These are phyloP conservation scores for Rattus rattus DNA, from an alignment of 2,113 vertebrate species.

Conservation along the genomic window DNA sequence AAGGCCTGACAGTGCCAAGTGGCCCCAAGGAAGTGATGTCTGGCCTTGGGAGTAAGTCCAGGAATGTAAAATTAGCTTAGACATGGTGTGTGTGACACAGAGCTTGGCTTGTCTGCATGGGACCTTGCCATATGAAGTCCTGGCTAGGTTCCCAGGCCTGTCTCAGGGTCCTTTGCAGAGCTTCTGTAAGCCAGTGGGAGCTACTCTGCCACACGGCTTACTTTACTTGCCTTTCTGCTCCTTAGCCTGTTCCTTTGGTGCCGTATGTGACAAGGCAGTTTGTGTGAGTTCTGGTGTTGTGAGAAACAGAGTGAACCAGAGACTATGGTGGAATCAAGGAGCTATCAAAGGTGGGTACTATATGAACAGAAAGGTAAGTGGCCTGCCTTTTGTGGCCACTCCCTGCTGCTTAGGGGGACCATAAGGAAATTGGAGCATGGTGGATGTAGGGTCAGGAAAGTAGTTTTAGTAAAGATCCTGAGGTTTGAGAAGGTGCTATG, in stretches of 20 bases:
- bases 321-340: background rate
- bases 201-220: fast-evolving
- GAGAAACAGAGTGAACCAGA: background rate
- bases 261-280: background rate
- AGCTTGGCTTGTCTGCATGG: background rate
- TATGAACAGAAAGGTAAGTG: background rate
- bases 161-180: background rate
- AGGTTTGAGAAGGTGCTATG: background rate
- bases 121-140: background rate
- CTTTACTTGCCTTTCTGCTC: background rate
- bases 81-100: background rate
- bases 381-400: background rate
- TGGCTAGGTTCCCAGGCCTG: background rate
- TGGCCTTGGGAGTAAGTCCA: background rate
- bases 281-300: background rate
- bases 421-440: background rate
- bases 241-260: background rate
- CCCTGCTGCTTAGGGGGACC: background rate
- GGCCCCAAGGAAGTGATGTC: background rate
- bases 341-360: background rate
- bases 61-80: background rate
- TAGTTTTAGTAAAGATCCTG: background rate
- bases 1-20: background rate
- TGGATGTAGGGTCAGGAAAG: background rate
- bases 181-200: background rate